Evolutionary conservation across 2,888 invertebrate species (phyloP).

Genomic region (Apodemia hepburni): DNA sequence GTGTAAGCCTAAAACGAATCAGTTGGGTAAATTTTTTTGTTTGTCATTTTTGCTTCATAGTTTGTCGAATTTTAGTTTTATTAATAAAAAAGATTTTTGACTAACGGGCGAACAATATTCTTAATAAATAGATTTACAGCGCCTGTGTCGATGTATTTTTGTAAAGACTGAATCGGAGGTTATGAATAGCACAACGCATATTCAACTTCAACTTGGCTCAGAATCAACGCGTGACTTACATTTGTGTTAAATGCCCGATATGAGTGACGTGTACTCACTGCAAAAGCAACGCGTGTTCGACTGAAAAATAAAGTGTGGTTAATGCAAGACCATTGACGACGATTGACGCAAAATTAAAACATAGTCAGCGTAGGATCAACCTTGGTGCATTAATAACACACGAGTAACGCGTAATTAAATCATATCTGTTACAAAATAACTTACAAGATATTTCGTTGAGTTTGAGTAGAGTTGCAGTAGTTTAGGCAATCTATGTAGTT

Average conservation of each 20-base stretch:
- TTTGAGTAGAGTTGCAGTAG: neutral
- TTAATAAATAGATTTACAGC: no score
- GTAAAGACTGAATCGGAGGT: neutral
- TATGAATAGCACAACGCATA: neutral
- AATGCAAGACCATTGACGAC: no score
- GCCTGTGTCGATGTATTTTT: no score
- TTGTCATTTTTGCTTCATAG: no score
- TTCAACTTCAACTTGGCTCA: neutral
- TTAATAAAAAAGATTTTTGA: no score
- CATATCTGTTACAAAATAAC: neutral
- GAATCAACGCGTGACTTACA: neutral
- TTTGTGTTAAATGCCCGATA: no score
- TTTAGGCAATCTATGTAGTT: neutral
- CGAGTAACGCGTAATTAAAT: neutral
- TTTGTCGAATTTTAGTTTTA: no score
- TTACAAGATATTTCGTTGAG: neutral
- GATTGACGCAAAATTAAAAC: no score
- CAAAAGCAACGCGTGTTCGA: neutral
- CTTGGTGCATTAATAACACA: neutral
- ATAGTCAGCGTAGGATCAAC: neutral
- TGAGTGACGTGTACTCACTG: neutral
- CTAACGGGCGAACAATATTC: no score
- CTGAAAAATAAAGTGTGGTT: no score
- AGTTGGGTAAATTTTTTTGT: neutral
- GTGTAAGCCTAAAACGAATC: neutral